Conservation (phyloP, 2,113 vertebrate genomes). For the Rhinopomastus cyanomelas region DNA sequence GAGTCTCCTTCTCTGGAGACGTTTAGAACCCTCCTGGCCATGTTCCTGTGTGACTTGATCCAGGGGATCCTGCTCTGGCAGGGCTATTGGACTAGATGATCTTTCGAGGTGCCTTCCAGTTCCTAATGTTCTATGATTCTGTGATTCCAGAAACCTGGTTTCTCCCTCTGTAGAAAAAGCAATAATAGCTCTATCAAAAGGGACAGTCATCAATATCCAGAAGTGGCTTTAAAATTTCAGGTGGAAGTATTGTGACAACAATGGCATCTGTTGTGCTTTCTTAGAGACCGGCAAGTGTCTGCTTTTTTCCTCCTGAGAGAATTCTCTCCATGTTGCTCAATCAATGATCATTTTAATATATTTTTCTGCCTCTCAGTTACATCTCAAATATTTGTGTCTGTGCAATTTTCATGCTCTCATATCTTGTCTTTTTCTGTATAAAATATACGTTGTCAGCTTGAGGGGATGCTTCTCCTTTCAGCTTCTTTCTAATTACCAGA, state of each 20-base stretch:
- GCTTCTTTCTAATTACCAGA: slow-evolving; percentile 70
- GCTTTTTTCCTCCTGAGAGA: neutral
- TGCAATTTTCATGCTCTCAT: slow-evolving; percentile 65
- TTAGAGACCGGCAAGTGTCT: neutral
- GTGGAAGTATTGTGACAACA: neutral
- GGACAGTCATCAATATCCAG: neutral
- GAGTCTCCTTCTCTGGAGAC: no score
- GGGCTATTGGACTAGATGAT: no score
- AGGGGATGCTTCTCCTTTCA: slow-evolving; percentile 55
- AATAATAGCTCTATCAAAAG: neutral
- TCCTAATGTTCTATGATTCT: no score
- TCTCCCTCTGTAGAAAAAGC: neutral
- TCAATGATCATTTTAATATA: slow-evolving; percentile 31
- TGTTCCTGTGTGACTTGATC: no score
- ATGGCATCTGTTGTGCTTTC: neutral
- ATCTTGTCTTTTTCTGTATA: slow-evolving; percentile 68
- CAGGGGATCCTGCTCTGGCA: no score
- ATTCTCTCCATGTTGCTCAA: slow-evolving; percentile 29
- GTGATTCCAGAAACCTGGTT: neutral
- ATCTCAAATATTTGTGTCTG: slow-evolving; percentile 52
- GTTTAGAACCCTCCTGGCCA: no score
- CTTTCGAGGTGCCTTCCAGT: no score
- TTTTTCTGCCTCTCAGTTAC: slow-evolving; percentile 55
- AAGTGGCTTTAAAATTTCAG: slow-evolving; percentile 14
- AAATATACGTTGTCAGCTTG: slow-evolving; percentile 68